A percentile compares a stretch with the other conserved stretches of the same genome.
Conservation (phyloP, 2,888 invertebrate species). For the Erannis defoliaria region DNA sequence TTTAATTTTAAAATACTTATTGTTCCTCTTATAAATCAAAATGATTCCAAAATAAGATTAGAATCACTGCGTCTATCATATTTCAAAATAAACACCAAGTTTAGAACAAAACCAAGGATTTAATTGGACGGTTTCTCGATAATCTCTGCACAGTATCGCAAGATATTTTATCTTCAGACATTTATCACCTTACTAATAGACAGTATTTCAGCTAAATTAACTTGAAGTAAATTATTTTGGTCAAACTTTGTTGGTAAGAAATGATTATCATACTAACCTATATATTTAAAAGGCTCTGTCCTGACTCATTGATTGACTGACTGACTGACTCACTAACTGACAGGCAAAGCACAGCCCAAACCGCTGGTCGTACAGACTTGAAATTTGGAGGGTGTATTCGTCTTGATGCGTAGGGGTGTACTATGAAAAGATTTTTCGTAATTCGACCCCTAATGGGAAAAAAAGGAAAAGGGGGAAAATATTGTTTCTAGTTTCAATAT, state of each 20-base stretch:
- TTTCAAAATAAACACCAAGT: conserved; percentile 26
- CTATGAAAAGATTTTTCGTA: no score
- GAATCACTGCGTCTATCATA: conserved; percentile 31
- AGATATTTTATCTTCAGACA: conserved; percentile 34
- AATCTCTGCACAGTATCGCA: conserved; percentile 28
- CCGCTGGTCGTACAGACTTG: no score
- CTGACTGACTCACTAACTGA: no score
- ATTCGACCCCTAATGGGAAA: no score
- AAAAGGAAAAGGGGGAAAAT: no score
- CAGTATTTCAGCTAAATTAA: conserved; percentile 28
- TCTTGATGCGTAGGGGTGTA: no score
- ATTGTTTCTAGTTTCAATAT: no score
- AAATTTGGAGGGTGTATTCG: no score
- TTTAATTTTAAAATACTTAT: neutral
- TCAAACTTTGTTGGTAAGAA: neutral
- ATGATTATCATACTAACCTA: no score
- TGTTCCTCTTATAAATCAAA: conserved; percentile 18
- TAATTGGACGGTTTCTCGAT: conserved; percentile 33
- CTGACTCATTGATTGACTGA: no score
- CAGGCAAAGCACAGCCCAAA: no score
- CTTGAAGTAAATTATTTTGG: neutral
- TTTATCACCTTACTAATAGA: conserved; percentile 37
- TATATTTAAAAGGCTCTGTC: no score
- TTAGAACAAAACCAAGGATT: conserved; percentile 22
- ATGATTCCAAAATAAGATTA: conserved; percentile 24